phyloP scores from a whole-genome alignment of 1,140 invertebrate species.

The Pygmarrhopalites habei region DNA sequence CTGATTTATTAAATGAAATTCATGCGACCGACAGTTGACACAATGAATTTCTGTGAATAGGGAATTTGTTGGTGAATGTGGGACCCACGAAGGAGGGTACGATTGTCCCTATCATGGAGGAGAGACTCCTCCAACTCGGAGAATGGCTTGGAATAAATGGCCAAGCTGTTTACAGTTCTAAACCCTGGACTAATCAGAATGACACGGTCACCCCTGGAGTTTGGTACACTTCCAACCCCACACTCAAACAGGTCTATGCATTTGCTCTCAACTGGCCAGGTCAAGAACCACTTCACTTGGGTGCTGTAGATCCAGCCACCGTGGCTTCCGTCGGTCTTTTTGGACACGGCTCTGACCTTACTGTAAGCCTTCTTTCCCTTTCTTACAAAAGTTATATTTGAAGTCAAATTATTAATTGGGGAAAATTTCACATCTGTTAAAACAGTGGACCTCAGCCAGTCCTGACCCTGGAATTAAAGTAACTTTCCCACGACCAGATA shows the following conservation, averaged over 20 bases:
- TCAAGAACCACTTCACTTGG: background rate
- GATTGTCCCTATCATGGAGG: conserved; percentile 55
- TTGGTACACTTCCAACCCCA: conserved; percentile 9
- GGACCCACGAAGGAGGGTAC: conserved; percentile 52
- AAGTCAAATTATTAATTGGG: no score
- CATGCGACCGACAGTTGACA: no score
- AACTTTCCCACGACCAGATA: background rate
- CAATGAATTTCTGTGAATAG: no score
- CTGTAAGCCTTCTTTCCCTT: background rate
- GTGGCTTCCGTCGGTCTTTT: background rate
- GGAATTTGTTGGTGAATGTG: conserved; percentile 45
- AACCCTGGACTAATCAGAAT: conserved; percentile 47
- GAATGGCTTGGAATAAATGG: conserved; percentile 53
- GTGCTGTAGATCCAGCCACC: background rate
- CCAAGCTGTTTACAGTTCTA: conserved; percentile 51
- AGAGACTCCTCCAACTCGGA: conserved; percentile 50
- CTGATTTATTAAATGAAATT: no score
- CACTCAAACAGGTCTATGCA: conserved; percentile 11
- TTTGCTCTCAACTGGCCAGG: conserved; percentile 16
- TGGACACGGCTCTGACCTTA: background rate
- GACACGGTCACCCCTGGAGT: no score
- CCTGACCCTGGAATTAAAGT: conserved; percentile 7
- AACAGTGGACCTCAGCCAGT: background rate
- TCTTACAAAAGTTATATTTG: no score
- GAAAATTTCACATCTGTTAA: background rate